These are phyloP conservation scores for Plecturocebus donacophilus DNA, from an alignment of 2,113 vertebrate genomes.

Conservation along the genomic window DNA sequence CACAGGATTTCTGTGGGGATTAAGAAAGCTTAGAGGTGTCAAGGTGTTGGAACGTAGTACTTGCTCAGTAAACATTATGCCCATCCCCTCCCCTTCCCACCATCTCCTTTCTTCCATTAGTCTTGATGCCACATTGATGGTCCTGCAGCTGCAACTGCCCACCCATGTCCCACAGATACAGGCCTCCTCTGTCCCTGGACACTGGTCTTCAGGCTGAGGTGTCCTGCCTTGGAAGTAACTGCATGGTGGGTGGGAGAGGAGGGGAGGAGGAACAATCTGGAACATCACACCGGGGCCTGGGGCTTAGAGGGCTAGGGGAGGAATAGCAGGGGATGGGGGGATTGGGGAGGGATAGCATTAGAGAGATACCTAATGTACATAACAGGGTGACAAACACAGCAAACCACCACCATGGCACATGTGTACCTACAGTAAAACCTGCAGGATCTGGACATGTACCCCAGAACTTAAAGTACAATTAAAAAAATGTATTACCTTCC, in stretches of 20 bases:
- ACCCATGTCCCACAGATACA: accelerated
- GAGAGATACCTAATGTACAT: too few relatives aligned
- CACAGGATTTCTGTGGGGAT: constrained; percentile 68
- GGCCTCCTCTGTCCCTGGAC: neutral
- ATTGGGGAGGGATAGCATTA: too few relatives aligned
- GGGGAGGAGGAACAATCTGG: neutral
- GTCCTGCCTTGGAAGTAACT: neutral
- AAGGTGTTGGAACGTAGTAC: constrained; percentile 61
- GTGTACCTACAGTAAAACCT: too few relatives aligned
- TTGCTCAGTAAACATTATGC: constrained; percentile 35
- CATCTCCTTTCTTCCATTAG: neutral
- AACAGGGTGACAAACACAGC: too few relatives aligned
- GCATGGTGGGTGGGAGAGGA: accelerated
- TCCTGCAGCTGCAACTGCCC: neutral
- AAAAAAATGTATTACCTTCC: too few relatives aligned
- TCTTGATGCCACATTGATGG: neutral
- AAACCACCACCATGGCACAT: too few relatives aligned
- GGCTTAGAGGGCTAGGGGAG: too few relatives aligned
- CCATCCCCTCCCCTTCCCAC: neutral
- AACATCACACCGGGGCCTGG: too few relatives aligned
- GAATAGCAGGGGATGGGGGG: too few relatives aligned
- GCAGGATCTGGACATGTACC: too few relatives aligned
- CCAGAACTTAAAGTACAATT: too few relatives aligned
- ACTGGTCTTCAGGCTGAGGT: neutral
- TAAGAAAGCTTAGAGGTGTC: constrained; percentile 68